Evolutionary conservation across 1,140 invertebrate species (phyloP).

Genomic region (Neodiprion virginianus): DNA sequence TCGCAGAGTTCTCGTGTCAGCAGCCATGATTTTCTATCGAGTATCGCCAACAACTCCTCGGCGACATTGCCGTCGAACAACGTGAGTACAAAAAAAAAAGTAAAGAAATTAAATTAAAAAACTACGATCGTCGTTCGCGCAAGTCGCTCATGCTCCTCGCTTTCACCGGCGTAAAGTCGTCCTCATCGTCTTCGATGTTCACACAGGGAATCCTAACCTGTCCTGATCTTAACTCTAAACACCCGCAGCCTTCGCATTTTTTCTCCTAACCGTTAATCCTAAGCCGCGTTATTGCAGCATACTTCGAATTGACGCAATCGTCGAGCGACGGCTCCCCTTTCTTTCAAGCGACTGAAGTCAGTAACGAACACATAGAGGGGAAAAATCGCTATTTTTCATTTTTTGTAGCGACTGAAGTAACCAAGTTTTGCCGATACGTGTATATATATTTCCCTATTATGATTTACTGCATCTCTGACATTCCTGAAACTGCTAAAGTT

Average conservation of each 20-base stretch:
- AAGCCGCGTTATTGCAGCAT: neutral
- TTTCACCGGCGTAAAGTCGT: neutral
- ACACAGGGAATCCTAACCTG: neutral
- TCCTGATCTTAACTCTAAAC: neutral
- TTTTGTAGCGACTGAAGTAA: no score
- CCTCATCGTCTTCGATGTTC: neutral
- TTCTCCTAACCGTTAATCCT: conserved; percentile 29
- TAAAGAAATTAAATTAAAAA: no score
- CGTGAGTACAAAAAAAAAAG: conserved; percentile 40
- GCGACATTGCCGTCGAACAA: conserved; percentile 41
- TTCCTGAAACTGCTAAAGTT: no score
- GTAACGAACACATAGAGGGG: no score
- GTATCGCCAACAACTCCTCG: conserved; percentile 40
- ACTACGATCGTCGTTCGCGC: neutral
- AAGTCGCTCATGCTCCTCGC: neutral
- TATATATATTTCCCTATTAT: no score
- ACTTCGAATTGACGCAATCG: no score
- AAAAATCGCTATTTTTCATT: no score
- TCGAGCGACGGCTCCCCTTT: no score
- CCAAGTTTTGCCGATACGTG: no score
- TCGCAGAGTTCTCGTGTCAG: conserved; percentile 57
- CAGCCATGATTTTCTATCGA: conserved; percentile 59
- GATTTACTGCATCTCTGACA: no score
- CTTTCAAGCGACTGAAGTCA: no score
- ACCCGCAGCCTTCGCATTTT: conserved; percentile 18